Base-by-base conservation (phyloP, 2,888 invertebrate genomes). In the Macrosoma leucophasiata region DNA sequence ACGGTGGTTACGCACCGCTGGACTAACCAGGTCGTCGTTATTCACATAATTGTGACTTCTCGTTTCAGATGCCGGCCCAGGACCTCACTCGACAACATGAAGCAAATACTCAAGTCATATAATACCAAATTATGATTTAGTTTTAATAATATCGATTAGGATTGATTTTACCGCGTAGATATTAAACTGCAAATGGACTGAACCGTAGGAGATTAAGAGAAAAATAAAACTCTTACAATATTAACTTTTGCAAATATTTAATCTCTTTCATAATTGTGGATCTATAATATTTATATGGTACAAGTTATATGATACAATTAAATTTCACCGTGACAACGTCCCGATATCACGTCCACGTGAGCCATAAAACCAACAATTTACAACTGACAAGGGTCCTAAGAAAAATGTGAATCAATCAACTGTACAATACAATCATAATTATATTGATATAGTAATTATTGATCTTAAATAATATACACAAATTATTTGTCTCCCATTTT, bases 191-290 rank as follows among this genome's bases (percentile, higher is more conserved):
- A 57, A 61, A 49, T 45, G 36, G 69, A 71, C 67, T 72, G 67
- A 69, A n/a, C 6, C 11, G 8, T 12, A 32, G 30, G 11, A 24
- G 17, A 20, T 20, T 7, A 15, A 6, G 22, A 36, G 23, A 47
- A 73, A n/a, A 77, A 77, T 71, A 70, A 84, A 84, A 79, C 76
- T 50, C 31, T 60, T 58, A 51, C 48, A 53, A 62, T 61, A 61
- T 62, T 74, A 84, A 84, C 84, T 84, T 85, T 85, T 85, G 84
- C 84, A 85, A 85, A 85, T 85, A 84, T 85, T 84, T 85, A 84
- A 84, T 85, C 84, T 84, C 76, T 84, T 84, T 84, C 73, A 84
- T 85, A 84, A 84, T 84, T 78, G 84, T 84, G 85, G 81, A 82
- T 84, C 84, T 85, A 84, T 85, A 84, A 51, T 84, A 81, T 84